Base-by-base conservation (phyloP, 2,888 invertebrate genomes). In the Acronicta leporina region DNA sequence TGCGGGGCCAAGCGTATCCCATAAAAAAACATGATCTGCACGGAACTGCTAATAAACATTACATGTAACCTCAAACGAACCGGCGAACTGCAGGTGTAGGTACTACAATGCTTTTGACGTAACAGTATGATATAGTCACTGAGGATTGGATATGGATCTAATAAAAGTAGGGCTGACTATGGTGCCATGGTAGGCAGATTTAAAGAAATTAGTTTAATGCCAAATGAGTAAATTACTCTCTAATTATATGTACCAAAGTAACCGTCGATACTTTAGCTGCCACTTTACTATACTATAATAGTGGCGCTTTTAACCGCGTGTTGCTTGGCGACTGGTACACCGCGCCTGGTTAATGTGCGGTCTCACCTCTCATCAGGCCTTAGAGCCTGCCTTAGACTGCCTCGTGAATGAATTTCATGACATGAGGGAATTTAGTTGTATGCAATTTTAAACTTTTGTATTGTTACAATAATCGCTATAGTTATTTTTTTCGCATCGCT, bases 251-350 rank as follows among this genome's bases (percentile, higher is more conserved):
- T n/a, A n/a, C n/a, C n/a, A n/a, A 11, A 0, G 33, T 9, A 25
- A 30, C 11, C 45, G 11, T 14, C 45, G 33, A 20, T 15, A 51
- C 16, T 7, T 16, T 14, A n/a, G n/a, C 46, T 54, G 48, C 38
- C 42, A 52, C 57, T 67, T 72, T 59, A 53, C 59, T 59, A 58
- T 56, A 51, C 68, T 35, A 48, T 50, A 68, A 59, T 44, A 46
- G 49, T 44, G 25, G 1, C 27, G 14, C 49, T 13, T 13, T 46
- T 42, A 41, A 46, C 16, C 13, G 48, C 30, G 66, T 30, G 38
- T 20, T 27, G 73, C 35, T n/a, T 46, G 33, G 51, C 25, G 35
- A 38, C 45, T 40, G 38, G 46, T 52, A 59, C 30, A 15, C 11
- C 13, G 44, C 56, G 35, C 15, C 15, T 11, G 27, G 14, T 48